These are phyloP conservation scores for Myotis findleyi DNA, from an alignment of 2,797 vertebrate species.

Conservation along the genomic window DNA sequence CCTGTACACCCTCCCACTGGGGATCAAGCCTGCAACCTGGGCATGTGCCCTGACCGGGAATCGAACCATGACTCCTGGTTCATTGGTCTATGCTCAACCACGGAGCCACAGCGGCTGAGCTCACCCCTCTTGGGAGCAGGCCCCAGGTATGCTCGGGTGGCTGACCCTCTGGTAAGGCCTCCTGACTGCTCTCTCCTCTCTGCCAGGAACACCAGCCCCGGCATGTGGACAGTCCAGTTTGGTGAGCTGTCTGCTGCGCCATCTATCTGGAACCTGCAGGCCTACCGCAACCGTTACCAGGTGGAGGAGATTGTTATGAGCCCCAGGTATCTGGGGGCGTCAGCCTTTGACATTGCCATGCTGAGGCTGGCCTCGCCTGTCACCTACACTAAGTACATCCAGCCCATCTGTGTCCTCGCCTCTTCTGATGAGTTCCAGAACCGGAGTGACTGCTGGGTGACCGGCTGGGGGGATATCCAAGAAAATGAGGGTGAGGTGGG, in stretches of 20 bases:
- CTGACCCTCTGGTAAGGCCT: background rate
- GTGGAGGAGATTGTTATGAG: background rate
- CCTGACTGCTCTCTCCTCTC: background rate
- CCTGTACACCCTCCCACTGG: too few relatives aligned
- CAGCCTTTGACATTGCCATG: constrained; percentile 68
- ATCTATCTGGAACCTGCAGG: constrained; percentile 63
- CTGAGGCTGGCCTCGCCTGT: constrained; percentile 65
- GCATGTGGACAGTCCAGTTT: background rate
- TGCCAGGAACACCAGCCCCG: background rate
- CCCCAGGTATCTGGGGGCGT: background rate
- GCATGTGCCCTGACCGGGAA: too few relatives aligned
- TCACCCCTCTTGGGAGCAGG: background rate
- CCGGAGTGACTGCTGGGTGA: constrained; percentile 78
- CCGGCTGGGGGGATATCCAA: constrained; percentile 45
- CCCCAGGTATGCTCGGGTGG: background rate
- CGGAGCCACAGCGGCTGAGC: too few relatives aligned
- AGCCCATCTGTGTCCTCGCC: constrained; percentile 70
- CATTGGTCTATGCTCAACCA: too few relatives aligned
- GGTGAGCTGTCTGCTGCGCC: background rate
- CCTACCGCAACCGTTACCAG: constrained; percentile 58
- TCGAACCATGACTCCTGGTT: too few relatives aligned
- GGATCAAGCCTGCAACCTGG: too few relatives aligned
- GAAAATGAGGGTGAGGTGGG: constrained; percentile 1
- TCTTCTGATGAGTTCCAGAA: constrained; percentile 59
- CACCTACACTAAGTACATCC: constrained; percentile 59